phyloP scores from a whole-genome alignment of 2,113 vertebrate genomes.

The Leucoraja erinaceus region DNA sequence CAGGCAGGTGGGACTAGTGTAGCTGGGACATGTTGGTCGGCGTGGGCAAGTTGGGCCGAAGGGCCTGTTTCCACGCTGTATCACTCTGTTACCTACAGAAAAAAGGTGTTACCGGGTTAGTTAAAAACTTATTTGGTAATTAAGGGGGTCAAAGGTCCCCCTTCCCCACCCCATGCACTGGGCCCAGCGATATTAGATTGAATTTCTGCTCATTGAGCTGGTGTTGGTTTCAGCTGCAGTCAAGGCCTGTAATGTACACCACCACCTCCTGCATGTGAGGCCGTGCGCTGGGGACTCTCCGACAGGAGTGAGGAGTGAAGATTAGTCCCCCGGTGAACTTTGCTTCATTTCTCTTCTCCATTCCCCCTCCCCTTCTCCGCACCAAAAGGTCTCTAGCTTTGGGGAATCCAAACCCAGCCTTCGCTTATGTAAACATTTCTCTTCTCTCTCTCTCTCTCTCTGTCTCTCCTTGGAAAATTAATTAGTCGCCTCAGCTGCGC shows the following conservation, averaged over 20 bases:
- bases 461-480: too few species aligned
- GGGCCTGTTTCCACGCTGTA: too few species aligned
- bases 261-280: background rate
- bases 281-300: background rate
- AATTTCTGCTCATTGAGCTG: background rate
- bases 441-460: constrained; percentile 1
- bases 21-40: too few species aligned
- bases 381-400: background rate
- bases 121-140: too few species aligned
- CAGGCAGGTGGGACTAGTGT: too few species aligned
- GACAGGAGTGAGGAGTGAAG: background rate
- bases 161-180: too few species aligned
- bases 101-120: too few species aligned
- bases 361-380: too few species aligned
- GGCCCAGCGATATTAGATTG: background rate
- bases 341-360: background rate
- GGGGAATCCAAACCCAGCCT: background rate
- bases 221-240: background rate
- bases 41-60: too few species aligned
- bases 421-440: background rate
- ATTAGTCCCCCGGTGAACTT: background rate
- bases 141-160: too few species aligned
- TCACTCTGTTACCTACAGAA: too few species aligned
- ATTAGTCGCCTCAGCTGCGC: background rate
- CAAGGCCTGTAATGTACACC: background rate